Conservation (phyloP, 2,888 invertebrate species). For the Cataglyphis cursor region DNA sequence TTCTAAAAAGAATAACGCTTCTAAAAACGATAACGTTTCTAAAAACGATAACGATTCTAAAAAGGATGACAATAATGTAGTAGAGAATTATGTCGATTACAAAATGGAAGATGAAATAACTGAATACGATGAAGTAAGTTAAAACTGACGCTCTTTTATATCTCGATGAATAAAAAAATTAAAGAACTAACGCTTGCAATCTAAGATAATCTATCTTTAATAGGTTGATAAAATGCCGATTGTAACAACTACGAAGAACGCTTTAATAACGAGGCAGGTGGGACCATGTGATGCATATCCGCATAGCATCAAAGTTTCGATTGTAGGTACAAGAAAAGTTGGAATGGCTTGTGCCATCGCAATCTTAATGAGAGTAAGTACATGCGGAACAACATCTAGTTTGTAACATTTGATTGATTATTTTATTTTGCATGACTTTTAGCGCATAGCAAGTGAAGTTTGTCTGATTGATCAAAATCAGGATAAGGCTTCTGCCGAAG, state of each 20-base stretch:
- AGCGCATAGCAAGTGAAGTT: slow-evolving; percentile 88
- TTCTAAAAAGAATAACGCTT: not conserved
- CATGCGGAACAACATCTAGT: not conserved
- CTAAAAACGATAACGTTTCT: not conserved
- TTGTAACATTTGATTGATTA: slow-evolving; percentile 61
- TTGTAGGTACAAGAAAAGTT: slow-evolving; percentile 86
- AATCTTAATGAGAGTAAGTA: slow-evolving; percentile 87
- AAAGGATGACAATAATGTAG: not conserved
- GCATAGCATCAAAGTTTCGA: slow-evolving; percentile 81
- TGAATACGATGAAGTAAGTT: slow-evolving; percentile 46
- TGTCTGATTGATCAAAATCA: slow-evolving; percentile 88
- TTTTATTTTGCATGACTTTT: slow-evolving; percentile 67
- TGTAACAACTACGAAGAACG: slow-evolving; percentile 81
- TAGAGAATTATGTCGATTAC: not conserved
- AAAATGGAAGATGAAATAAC: slow-evolving; percentile 9
- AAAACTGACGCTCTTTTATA: not conserved
- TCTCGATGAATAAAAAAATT: not conserved
- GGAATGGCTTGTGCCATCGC: slow-evolving; percentile 88
- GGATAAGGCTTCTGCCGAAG: slow-evolving; percentile 88
- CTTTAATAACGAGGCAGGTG: slow-evolving; percentile 80
- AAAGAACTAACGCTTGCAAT: not conserved
- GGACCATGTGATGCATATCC: slow-evolving; percentile 79
- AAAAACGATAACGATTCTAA: not conserved
- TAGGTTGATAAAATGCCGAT: slow-evolving; percentile 74
- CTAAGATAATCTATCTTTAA: not conserved